Evolutionary conservation across 2,113 vertebrate species (phyloP), one percentile per base, ranked within the genome.

Genomic region (Triplophysa siluroides): DNA sequence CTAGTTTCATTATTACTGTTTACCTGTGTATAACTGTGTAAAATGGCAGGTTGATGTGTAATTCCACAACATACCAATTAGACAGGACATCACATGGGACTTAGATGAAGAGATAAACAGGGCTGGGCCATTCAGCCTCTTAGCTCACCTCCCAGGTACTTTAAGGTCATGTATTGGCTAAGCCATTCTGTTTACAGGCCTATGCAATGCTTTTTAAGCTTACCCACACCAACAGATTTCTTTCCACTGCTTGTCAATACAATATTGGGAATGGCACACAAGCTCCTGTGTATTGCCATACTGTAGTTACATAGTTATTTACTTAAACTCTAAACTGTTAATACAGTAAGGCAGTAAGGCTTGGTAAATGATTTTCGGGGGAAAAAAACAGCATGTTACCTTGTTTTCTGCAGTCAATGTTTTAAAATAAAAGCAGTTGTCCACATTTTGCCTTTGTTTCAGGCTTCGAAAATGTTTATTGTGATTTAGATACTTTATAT

Each of bases 61-160:
- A 19, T 58, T 41, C 33, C 18, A 60, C 47, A 18, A 2, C n/a
- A n/a, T n/a, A 66, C 29, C 43, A 5, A 24, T 52, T 23, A 60
- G 47, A 61, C 45, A 50, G 75, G 12, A 77, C 75, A 66, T 65
- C 75, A 77, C 75, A 66, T 66, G 62, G 24, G 62, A 65, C 45
- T 77, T 61, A 45, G 71, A 23, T 66, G 73, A 63, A 77, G 61
- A 66, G 75, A 77, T 77, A 77, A 77, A 77, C 75, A 77, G 52
- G 45, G 60, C 45, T n/a, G 45, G 60, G 58, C 74, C 19, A 38
- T 76, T 65, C 74, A 65, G 73, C 43, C 43, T 62, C 58, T 75
- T 75, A 63, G 73, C 45, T 54, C 45, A 23, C 24, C 33, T 16
- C 75, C 75, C 26, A 65, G 73, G 73, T 75, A 62, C 56, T 75